Evolutionary conservation across 1,140 invertebrate species (phyloP).

Genomic region (Danaus melanippus): DNA sequence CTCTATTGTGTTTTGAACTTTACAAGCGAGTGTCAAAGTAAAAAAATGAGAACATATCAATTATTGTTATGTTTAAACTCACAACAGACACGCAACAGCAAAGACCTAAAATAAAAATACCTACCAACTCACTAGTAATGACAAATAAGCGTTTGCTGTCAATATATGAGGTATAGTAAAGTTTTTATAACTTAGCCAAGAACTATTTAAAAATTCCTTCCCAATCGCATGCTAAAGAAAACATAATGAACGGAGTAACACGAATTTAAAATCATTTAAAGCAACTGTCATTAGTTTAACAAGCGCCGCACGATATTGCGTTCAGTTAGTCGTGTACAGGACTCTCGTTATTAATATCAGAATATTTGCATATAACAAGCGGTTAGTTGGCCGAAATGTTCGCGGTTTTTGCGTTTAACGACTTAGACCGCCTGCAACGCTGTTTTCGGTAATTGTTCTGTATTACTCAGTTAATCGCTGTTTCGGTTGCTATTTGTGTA

Average conservation of each 20-base stretch:
- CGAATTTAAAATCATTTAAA: conserved; percentile 19
- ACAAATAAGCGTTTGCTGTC: no score
- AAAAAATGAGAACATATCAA: no score
- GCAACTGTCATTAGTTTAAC: conserved; percentile 18
- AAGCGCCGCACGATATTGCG: conserved; percentile 12
- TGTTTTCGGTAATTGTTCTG: conserved; percentile 8
- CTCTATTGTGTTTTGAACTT: conserved; percentile 9
- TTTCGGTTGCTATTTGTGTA: conserved; percentile 16
- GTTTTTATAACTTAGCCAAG: no score
- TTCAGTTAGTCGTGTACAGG: conserved; percentile 22
- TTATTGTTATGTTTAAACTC: no score
- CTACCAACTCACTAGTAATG: no score
- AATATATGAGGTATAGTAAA: no score
- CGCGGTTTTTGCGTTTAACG: conserved; percentile 25
- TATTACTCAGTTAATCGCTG: conserved; percentile 13
- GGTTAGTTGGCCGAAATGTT: conserved; percentile 32
- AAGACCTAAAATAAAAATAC: no score
- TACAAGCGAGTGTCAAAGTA: no score
- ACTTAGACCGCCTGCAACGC: conserved; percentile 14
- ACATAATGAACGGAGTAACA: conserved; percentile 12
- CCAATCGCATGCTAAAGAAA: conserved; percentile 21
- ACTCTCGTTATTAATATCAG: conserved; percentile 28
- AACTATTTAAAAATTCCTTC: conserved; percentile 2
- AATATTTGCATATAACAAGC: conserved; percentile 35
- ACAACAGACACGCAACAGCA: no score